These are phyloP conservation scores for Gnatocerus cornutus DNA, from an alignment of 2,888 invertebrate genomes.

Conservation along the genomic window DNA sequence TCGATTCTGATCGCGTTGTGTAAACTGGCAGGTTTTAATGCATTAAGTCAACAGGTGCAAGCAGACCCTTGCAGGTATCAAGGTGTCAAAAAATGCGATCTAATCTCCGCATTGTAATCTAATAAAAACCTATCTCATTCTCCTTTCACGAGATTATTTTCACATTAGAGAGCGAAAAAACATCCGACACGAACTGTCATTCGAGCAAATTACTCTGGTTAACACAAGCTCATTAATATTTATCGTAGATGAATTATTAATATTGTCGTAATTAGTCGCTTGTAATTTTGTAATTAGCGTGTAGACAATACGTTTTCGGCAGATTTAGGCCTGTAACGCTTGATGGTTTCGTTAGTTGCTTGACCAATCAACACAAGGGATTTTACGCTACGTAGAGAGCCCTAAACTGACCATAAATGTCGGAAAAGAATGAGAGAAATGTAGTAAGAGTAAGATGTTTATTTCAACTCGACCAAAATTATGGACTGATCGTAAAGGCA, in stretches of 20 bases:
- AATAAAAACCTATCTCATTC: constrained; percentile 28
- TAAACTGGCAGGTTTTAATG: constrained; percentile 32
- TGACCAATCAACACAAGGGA: neutral
- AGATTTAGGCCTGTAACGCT: constrained; percentile 10
- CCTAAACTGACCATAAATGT: constrained; percentile 3
- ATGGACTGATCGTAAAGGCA: constrained; percentile 9
- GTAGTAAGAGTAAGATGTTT: constrained; percentile 28
- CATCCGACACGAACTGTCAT: constrained; percentile 26
- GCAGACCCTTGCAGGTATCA: constrained; percentile 40
- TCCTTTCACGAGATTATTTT: constrained; percentile 37
- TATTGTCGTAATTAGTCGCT: constrained; percentile 26
- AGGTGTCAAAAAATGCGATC: constrained; percentile 46
- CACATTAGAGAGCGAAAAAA: constrained; percentile 28
- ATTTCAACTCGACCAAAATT: constrained; percentile 21
- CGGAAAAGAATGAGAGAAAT: constrained; percentile 1
- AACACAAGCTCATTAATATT: constrained; percentile 34
- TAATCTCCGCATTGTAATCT: constrained; percentile 44
- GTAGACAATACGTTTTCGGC: constrained; percentile 16
- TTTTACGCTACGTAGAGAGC: neutral
- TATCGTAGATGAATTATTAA: constrained; percentile 33
- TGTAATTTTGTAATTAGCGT: constrained; percentile 28
- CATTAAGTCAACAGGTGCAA: constrained; percentile 46
- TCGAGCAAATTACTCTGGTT: constrained; percentile 32
- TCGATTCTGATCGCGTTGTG: constrained; percentile 42
- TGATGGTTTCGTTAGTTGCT: neutral